A percentile compares a stretch with the other conserved stretches of the same genome.
Conservation (phyloP, 2,113 vertebrate species). For the Megaceryle maxima region DNA sequence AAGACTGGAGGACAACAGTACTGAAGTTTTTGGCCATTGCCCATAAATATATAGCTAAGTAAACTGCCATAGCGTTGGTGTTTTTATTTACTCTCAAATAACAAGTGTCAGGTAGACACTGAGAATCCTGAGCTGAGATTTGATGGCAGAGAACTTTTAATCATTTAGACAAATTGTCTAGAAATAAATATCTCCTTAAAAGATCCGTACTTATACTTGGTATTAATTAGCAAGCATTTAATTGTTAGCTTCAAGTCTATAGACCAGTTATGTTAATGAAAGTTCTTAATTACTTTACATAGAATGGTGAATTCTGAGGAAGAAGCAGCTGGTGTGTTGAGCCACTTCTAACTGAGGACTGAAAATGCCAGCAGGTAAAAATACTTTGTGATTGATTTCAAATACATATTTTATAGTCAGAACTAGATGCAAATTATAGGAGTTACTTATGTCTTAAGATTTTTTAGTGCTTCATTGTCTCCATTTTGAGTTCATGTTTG, state of each 20-base stretch:
- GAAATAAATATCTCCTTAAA: not conserved
- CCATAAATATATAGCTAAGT: not conserved
- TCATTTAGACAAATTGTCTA: not conserved
- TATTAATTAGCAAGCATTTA: not conserved
- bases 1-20: not conserved
- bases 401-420: not conserved
- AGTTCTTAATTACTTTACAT: conserved; percentile 25
- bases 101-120: not conserved
- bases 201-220: not conserved
- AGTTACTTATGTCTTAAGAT: not conserved
- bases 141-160: not conserved
- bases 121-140: not conserved
- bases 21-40: not conserved
- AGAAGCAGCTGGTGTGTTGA: not conserved
- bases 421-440: not conserved
- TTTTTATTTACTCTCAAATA: not conserved
- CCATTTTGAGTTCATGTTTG: not conserved
- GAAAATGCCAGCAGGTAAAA: conserved; percentile 86
- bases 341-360: conserved; percentile 9
- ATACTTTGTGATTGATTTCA: not conserved
- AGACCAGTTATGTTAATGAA: not conserved
- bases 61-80: not conserved
- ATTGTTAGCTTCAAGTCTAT: not conserved
- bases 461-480: not conserved
- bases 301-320: conserved; percentile 51